A percentile compares a stretch with the other conserved stretches of the same genome.
phyloP scores from a whole-genome alignment of 2,113 vertebrate species.

The Myrmophylax atrothorax region DNA sequence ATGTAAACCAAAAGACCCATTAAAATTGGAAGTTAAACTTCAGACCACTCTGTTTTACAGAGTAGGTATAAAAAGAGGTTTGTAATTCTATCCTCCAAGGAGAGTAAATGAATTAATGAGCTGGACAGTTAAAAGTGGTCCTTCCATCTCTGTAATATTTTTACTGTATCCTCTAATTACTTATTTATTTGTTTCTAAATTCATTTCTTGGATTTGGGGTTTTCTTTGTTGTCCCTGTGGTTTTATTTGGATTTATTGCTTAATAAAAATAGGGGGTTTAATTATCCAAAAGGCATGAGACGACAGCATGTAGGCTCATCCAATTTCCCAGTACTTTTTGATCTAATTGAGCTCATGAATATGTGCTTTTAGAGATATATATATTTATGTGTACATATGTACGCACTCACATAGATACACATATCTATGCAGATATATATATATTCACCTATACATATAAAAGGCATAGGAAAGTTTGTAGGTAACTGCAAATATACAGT shows the following conservation, averaged over 20 bases:
- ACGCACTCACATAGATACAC: neutral
- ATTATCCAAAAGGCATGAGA: neutral
- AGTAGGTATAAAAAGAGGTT: neutral
- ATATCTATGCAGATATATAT: neutral
- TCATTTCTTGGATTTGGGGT: neutral
- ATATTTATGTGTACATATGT: neutral
- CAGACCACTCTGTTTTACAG: neutral
- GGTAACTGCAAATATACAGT: neutral
- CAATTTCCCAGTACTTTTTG: neutral
- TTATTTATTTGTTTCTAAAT: neutral
- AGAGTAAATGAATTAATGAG: neutral
- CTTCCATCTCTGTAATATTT: neutral
- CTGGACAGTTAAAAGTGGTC: neutral
- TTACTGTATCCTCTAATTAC: neutral
- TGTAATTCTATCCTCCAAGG: neutral
- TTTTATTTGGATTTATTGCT: neutral
- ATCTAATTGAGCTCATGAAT: neutral
- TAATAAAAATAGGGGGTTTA: neutral
- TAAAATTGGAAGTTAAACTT: neutral
- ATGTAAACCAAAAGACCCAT: neutral
- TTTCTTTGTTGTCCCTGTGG: neutral
- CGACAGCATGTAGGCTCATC: neutral
- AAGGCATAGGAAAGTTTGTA: neutral
- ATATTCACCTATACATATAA: neutral
- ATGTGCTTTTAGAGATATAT: rapidly evolving